Percentiles rank a stretch among this genome's conserved stretches.
Conservation (phyloP, 2,797 vertebrate species). For the Xenopus petersii region DNA sequence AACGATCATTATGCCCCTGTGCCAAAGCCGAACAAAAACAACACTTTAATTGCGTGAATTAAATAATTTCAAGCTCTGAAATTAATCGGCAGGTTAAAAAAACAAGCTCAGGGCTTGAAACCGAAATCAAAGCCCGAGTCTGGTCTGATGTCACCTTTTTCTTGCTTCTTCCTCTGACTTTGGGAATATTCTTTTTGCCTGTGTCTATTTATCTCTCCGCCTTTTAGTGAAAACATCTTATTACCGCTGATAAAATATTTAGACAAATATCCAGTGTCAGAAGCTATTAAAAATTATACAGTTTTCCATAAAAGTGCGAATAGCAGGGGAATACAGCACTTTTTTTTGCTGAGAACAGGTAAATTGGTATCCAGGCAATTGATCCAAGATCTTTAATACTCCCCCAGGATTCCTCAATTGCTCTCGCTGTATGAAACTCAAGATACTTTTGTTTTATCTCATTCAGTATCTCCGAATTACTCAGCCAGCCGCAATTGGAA, state of each 20-base stretch:
- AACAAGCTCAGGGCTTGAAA: constrained; percentile 18
- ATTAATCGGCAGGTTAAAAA: constrained; percentile 32
- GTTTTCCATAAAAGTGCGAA: neutral
- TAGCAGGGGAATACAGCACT: neutral
- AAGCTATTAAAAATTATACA: constrained; percentile 5
- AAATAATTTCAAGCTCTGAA: constrained; percentile 29
- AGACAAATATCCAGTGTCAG: neutral
- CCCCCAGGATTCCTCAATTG: constrained; percentile 9
- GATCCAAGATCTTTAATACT: constrained; percentile 19
- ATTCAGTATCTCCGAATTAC: neutral
- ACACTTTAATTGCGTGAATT: constrained; percentile 43
- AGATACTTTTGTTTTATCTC: constrained; percentile 25
- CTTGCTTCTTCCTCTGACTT: too few relatives aligned
- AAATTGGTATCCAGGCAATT: constrained; percentile 13
- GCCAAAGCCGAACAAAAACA: constrained; percentile 39
- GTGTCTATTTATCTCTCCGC: constrained; percentile 11
- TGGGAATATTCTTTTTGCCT: neutral
- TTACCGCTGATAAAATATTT: constrained; percentile 14
- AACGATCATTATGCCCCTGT: constrained; percentile 15
- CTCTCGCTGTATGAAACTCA: constrained; percentile 13
- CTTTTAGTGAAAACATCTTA: constrained; percentile 7
- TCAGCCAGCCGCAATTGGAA: neutral
- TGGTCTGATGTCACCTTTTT: too few relatives aligned
- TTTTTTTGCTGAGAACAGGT: constrained; percentile 10
- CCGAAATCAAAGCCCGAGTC: neutral